phyloP scores from a whole-genome alignment of 1,140 invertebrate species.

The Sycophaga agraensis region DNA sequence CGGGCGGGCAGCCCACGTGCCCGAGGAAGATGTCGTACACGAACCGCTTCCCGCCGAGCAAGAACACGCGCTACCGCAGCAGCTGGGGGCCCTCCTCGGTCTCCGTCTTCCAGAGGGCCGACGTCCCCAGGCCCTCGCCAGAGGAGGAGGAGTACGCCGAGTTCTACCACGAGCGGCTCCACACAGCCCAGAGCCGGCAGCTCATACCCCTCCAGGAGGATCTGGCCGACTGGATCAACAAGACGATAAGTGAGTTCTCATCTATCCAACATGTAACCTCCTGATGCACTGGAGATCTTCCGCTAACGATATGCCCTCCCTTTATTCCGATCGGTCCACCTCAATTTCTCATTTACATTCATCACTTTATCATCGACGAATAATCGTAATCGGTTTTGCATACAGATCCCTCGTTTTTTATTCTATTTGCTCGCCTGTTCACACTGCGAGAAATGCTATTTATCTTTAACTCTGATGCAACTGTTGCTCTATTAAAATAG shows the following conservation, averaged over 20 bases:
- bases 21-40: conserved; percentile 57
- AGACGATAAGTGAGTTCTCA: conserved; percentile 69
- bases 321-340: too few species aligned
- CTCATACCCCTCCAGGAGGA: conserved; percentile 82
- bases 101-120: conserved; percentile 60
- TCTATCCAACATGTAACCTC: too few species aligned
- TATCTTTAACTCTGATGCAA: too few species aligned
- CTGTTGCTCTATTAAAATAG: too few species aligned
- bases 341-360: too few species aligned
- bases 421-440: too few species aligned
- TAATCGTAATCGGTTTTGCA: too few species aligned
- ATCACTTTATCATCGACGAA: too few species aligned
- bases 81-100: conserved; percentile 67
- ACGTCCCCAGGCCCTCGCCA: conserved; percentile 62
- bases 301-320: too few species aligned
- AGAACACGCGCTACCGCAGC: conserved; percentile 63
- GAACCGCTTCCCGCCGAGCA: conserved; percentile 64
- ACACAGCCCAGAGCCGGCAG: conserved; percentile 74
- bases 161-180: conserved; percentile 74
- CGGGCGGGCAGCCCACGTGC: background rate
- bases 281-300: too few species aligned
- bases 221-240: conserved; percentile 85
- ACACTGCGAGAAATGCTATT: too few species aligned
- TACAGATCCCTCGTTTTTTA: too few species aligned
- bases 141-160: conserved; percentile 71